Evolutionary conservation across 2,888 invertebrate genomes (phyloP).

Genomic region (Agrenia bidenticulata): DNA sequence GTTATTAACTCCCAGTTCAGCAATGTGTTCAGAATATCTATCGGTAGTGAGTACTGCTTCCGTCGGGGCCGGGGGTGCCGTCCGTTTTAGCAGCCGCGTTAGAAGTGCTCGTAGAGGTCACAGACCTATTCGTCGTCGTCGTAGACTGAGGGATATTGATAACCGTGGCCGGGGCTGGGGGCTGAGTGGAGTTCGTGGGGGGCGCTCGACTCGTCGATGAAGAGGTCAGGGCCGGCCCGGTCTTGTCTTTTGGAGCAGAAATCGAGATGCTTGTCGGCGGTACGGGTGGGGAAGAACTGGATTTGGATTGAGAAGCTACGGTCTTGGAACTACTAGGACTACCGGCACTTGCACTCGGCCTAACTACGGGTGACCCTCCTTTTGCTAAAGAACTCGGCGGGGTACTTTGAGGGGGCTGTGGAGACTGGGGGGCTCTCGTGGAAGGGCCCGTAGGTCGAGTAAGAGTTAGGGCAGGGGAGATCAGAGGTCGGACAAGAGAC

Average conservation of each 20-base stretch:
- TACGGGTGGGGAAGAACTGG: slow-evolving; percentile 12
- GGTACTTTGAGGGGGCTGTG: background rate
- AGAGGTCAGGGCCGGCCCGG: background rate
- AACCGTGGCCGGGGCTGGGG: background rate
- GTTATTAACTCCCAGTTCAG: too few relatives aligned
- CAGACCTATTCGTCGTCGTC: background rate
- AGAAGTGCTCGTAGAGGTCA: background rate
- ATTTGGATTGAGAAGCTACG: background rate
- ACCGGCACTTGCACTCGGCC: background rate
- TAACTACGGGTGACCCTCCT: background rate
- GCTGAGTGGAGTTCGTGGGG: background rate
- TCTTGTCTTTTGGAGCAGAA: slow-evolving; percentile 11
- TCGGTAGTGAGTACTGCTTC: slow-evolving; percentile 10
- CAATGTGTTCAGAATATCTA: slow-evolving; percentile 1
- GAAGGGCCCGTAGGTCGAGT: slow-evolving; percentile 1
- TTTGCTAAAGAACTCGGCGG: background rate
- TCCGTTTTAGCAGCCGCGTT: background rate
- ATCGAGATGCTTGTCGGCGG: background rate
- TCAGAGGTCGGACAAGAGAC: slow-evolving; percentile 24
- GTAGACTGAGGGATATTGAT: slow-evolving; percentile 6
- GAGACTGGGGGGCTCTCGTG: background rate
- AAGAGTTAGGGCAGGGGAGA: slow-evolving; percentile 31
- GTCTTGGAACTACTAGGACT: background rate
- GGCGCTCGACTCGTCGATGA: background rate
- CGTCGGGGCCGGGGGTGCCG: background rate